Base-by-base conservation (phyloP, 2,888 invertebrate species). In the Drosophila demipolita region DNA sequence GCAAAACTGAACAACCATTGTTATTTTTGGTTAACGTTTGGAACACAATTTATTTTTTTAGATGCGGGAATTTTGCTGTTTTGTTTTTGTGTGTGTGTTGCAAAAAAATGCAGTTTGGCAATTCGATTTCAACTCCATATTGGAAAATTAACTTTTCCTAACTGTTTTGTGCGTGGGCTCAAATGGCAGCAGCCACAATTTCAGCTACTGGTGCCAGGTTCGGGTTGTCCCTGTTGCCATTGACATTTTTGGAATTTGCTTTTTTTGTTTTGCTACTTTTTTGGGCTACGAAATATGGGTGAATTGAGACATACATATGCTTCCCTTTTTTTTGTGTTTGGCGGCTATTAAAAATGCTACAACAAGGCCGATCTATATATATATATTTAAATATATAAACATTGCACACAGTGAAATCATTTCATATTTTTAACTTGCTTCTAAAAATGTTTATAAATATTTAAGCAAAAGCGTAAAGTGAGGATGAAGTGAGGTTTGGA, bases 11-110 rank as follows among this genome's bases (percentile, higher is more conserved):
- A 53, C 72, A 45, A 60, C 59, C 73, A 78, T 78, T 78, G 78
- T 78, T 78, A 76, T 78, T 76, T 73, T 73, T 80, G 80, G 76
- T 80, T 80, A 78, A 78, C 80, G 78, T 60, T 65, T 72, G 73
- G 65, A 72, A 68, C 61, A 80, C 50, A 72, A 65, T 79, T 79
- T 75, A 64, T 73, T 60, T 63, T 65, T 66, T 54, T 50, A 48
- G 58, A 61, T 69, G 68, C 69, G 63, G 81, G 66, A 78, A 73
- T 64, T 63, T 66, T 64, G 17, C 55, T 45, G 12, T 15, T 45
- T 45, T 23, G 3, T 20, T 45, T 53, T 35, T 29, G 15, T 58
- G 12, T 42, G 54, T 15, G n/a, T 61, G 29, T 52, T 60, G 40
- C 53, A 20, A 11, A 20, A 59, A 63, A 61, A 61, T 77, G 75